Evolutionary conservation across 2,113 vertebrate genomes (phyloP).

Genomic region (Salvelinus sp.): DNA sequence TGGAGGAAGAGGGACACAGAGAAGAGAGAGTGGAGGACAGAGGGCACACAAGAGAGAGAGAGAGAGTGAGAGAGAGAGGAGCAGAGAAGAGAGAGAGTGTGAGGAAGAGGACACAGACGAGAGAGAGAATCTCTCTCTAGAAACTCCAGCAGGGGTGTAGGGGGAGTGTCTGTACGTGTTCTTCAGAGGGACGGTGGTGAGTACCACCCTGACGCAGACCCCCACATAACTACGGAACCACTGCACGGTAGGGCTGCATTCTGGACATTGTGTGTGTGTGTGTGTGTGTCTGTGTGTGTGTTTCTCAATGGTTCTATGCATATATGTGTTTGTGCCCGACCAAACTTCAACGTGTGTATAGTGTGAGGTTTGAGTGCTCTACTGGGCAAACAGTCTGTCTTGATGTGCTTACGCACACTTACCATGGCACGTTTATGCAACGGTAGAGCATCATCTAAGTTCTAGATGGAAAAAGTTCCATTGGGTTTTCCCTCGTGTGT

Average conservation of each 20-base stretch:
- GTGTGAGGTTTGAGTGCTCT: background rate
- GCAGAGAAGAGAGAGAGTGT: slow-evolving; percentile 12
- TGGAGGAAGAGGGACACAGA: background rate
- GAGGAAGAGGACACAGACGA: background rate
- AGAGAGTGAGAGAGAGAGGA: background rate
- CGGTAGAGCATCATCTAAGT: too few species aligned
- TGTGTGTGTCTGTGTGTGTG: slow-evolving; percentile 19
- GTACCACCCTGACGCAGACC: slow-evolving; percentile 48
- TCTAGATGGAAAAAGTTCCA: too few species aligned
- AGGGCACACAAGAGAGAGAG: slow-evolving; percentile 1
- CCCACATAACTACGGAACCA: slow-evolving; percentile 40
- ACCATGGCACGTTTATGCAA: slow-evolving; percentile 7
- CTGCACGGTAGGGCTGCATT: slow-evolving; percentile 53
- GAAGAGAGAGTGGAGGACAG: background rate
- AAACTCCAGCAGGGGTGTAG: slow-evolving; percentile 31
- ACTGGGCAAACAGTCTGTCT: background rate
- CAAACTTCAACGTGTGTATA: background rate
- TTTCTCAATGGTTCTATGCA: background rate
- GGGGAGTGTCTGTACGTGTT: slow-evolving; percentile 47
- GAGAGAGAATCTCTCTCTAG: too few species aligned
- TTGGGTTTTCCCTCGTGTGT: too few species aligned
- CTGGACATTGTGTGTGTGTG: slow-evolving; percentile 16
- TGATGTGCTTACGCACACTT: background rate
- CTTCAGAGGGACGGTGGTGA: slow-evolving; percentile 38
- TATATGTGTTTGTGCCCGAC: slow-evolving; percentile 3